Conservation (phyloP, 2,888 invertebrate genomes). For the Lutraria lutraria region DNA sequence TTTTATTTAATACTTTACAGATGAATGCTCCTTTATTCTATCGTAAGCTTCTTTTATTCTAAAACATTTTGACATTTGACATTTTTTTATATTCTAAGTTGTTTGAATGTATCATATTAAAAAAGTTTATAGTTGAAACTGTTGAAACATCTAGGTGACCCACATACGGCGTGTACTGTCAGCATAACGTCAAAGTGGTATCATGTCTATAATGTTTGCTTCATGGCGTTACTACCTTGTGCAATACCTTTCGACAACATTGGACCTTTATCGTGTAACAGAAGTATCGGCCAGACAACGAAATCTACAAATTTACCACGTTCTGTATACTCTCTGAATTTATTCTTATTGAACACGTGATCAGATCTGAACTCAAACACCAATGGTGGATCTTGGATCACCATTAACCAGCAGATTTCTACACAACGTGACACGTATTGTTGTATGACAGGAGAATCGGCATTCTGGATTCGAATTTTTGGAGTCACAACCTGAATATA, state of each 20-base stretch:
- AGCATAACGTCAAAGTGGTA: too few relatives aligned
- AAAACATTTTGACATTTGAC: too few relatives aligned
- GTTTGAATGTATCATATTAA: too few relatives aligned
- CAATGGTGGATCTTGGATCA: slow-evolving; percentile 18
- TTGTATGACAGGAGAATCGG: not conserved
- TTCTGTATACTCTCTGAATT: not conserved
- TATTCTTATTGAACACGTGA: not conserved
- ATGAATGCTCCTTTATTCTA: too few relatives aligned
- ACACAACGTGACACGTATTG: slow-evolving; percentile 1
- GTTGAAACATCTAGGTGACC: too few relatives aligned
- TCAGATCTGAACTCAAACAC: not conserved
- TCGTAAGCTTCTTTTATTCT: too few relatives aligned
- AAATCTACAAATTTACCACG: not conserved
- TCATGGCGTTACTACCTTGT: not conserved
- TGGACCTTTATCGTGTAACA: not conserved
- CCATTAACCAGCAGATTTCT: slow-evolving; percentile 13
- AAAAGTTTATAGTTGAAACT: too few relatives aligned
- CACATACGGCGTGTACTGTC: too few relatives aligned
- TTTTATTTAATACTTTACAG: too few relatives aligned
- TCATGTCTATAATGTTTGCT: too few relatives aligned
- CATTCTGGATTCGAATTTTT: not conserved
- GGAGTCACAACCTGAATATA: not conserved
- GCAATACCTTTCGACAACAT: slow-evolving; percentile 27
- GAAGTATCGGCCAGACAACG: slow-evolving; percentile 16
- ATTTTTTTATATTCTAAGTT: too few relatives aligned